Conservation (phyloP, 2,113 vertebrate species). For the Pyrgilauda ruficollis region DNA sequence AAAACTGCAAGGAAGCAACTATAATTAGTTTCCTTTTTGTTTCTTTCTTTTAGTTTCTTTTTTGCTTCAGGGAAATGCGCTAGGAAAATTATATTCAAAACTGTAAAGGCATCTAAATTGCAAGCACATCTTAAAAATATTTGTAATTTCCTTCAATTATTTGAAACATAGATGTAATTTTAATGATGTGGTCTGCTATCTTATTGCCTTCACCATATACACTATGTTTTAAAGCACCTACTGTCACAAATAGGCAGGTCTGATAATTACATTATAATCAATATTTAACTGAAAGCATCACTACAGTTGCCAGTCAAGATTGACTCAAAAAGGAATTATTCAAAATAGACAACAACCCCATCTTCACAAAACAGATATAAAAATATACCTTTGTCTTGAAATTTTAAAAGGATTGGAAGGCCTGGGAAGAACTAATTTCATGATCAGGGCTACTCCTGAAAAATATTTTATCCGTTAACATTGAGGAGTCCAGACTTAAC, state of each 20-base stretch:
- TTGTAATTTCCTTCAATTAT: background rate
- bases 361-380: background rate
- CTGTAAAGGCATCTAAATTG: background rate
- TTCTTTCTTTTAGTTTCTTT: background rate
- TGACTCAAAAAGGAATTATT: background rate
- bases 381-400: background rate
- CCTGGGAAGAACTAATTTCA: background rate
- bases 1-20: slow-evolving; percentile 3
- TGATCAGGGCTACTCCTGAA: background rate
- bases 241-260: background rate
- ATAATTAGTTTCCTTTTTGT: slow-evolving; percentile 11
- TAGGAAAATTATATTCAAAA: background rate
- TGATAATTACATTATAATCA: background rate
- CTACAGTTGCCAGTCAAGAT: background rate
- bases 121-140: background rate
- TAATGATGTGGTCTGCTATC: background rate
- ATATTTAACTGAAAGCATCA: background rate
- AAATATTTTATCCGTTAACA: background rate
- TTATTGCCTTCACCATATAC: background rate
- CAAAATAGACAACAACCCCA: background rate
- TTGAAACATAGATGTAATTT: background rate
- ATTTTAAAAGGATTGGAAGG: background rate
- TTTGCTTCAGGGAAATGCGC: background rate
- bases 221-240: background rate
- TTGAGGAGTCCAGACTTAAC: background rate